Evolutionary conservation across 2,888 invertebrate species (phyloP), one percentile per base, ranked within the genome.

Genomic region (Ennomos quercinarius): DNA sequence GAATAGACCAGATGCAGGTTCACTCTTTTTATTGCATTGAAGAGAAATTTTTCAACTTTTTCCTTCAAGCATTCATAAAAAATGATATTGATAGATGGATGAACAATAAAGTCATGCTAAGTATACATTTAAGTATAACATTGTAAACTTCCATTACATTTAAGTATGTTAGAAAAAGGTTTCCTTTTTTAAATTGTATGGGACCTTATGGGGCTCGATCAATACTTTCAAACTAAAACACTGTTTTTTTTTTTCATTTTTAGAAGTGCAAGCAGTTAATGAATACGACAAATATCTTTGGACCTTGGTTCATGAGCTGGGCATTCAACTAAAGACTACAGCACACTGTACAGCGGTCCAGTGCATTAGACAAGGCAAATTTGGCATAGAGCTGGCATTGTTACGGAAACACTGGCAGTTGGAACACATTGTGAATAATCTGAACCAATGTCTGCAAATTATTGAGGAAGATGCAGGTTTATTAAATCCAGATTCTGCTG

Each of bases 201-300:
- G 27, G 6, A 6, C 27, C 0, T 5, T 2, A 17, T 17, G 4
- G n/a, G n/a, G 3, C 17, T 17, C 1, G 6, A 27, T 27, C 27
- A 27, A 6, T 27, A 27, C 27, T 27, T 27, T 27, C 27, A 27
- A 6, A 27, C 6, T 27, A 27, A 27, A 17, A 17, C 17, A 34
- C 10, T n/a, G n/a, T n/a, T 39, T 12, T 39, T 10, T 52, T 37
- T 47, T 38, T 39, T 37, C 36, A 36, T 64, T 93, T 91, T 54
- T 93, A 97, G 98, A 99, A 92, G 90, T 99, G 35, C 97, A 98
- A 79, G 94, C 96, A 39, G 94, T 98, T 27, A 98, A 98, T 86
- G 99, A 98, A 85, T 94, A 95, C 71, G 96, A 97, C 66, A 88
- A 93, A 44, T 97, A 96, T 79, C 85, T 99, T 12, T 95, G 95